A percentile compares a stretch with the other conserved stretches of the same genome.
Conservation (phyloP, 2,113 vertebrate species). For the Triplophysa rosa region DNA sequence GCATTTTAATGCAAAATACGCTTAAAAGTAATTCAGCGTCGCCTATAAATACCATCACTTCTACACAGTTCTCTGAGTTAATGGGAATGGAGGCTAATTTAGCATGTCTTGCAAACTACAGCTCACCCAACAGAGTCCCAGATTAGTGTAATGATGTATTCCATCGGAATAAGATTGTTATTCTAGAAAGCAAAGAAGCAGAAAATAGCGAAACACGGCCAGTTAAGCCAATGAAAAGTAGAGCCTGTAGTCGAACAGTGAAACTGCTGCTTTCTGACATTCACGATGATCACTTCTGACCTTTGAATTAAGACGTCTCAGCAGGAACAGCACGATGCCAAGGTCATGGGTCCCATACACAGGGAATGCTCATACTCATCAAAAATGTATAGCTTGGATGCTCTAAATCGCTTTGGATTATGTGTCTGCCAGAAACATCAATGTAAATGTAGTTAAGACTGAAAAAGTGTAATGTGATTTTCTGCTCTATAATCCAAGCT, state of each 20-base stretch:
- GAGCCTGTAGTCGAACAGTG: background rate
- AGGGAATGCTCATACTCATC: too few relatives aligned
- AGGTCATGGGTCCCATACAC: too few relatives aligned
- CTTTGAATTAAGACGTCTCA: slow-evolving; percentile 3
- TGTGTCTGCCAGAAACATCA: too few relatives aligned
- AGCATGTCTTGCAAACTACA: slow-evolving; percentile 7
- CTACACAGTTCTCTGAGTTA: background rate
- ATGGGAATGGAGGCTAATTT: slow-evolving; percentile 2
- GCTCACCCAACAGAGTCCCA: slow-evolving; percentile 1
- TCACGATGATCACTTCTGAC: background rate
- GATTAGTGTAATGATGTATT: slow-evolving; percentile 27
- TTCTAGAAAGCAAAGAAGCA: slow-evolving; percentile 19
- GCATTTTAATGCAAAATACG: background rate
- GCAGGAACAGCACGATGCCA: too few relatives aligned
- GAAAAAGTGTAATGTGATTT: too few relatives aligned
- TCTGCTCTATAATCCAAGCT: too few relatives aligned
- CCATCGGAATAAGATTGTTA: background rate
- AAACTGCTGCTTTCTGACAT: slow-evolving; percentile 5
- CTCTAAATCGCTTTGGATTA: too few relatives aligned
- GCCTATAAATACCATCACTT: background rate
- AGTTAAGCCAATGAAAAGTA: slow-evolving; percentile 1
- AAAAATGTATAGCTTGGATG: too few relatives aligned
- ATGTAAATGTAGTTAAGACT: too few relatives aligned
- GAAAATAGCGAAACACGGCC: slow-evolving; percentile 27
- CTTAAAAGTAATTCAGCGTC: background rate